Percentiles rank a stretch among this genome's conserved stretches.
phyloP scores from a whole-genome alignment of 2,888 invertebrate genomes.

The Scelioninae gen. 2 region DNA sequence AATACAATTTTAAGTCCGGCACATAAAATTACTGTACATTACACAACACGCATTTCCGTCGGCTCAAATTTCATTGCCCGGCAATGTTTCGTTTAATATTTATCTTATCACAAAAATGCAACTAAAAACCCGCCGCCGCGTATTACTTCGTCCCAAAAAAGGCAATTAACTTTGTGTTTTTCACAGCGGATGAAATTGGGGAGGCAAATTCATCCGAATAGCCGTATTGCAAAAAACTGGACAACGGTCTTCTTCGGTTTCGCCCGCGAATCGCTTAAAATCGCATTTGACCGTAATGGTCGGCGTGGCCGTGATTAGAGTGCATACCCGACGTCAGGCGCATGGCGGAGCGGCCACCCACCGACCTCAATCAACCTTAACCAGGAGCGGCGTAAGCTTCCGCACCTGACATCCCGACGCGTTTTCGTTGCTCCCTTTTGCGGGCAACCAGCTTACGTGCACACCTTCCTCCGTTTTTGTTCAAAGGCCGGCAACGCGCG shows the following conservation, averaged over 20 bases:
- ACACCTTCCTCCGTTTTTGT: conserved; percentile 46
- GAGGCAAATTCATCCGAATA: conserved; percentile 32
- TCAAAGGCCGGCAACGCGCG: conserved; percentile 41
- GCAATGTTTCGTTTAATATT: conserved; percentile 27
- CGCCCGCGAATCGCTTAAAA: conserved; percentile 67
- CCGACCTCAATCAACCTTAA: conserved; percentile 71
- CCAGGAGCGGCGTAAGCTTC: conserved; percentile 52
- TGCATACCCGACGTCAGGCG: conserved; percentile 67
- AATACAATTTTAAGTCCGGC: conserved; percentile 34
- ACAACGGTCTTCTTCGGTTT: conserved; percentile 30
- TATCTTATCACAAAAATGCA: conserved; percentile 8
- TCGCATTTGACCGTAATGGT: conserved; percentile 71
- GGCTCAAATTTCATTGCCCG: conserved; percentile 32
- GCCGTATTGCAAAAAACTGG: conserved; percentile 33
- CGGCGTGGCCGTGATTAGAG: conserved; percentile 71
- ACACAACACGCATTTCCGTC: conserved; percentile 35
- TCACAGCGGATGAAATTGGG: conserved; percentile 40
- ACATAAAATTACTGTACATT: conserved; percentile 36
- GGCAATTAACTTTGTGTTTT: conserved; percentile 38
- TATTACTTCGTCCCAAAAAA: conserved; percentile 21
- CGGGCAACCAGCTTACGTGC: conserved; percentile 26
- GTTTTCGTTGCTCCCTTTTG: conserved; percentile 35
- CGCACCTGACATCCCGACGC: conserved; percentile 44
- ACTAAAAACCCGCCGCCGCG: not conserved
- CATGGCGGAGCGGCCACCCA: conserved; percentile 70